These are phyloP conservation scores for Bostrychus sinensis DNA, from an alignment of 2,113 vertebrate genomes.

Conservation along the genomic window DNA sequence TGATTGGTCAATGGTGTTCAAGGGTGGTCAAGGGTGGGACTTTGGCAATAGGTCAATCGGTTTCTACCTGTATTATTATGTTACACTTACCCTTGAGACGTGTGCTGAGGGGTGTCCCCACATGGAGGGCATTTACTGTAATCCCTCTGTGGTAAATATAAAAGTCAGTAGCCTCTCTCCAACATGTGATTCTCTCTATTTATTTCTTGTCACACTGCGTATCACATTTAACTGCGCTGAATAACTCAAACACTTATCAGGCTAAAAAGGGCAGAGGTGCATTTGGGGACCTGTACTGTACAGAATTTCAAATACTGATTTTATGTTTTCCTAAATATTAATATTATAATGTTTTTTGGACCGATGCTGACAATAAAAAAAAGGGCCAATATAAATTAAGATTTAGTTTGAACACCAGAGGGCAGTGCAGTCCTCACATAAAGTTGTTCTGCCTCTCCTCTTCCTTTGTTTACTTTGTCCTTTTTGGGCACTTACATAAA, in stretches of 20 bases:
- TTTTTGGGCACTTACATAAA: too few relatives aligned
- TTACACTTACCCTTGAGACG: too few relatives aligned
- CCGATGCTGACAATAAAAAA: too few relatives aligned
- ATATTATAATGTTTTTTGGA: too few relatives aligned
- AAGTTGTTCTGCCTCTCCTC: too few relatives aligned
- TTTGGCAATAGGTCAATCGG: too few relatives aligned
- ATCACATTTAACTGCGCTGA: constrained; percentile 31
- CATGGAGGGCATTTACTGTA: background rate
- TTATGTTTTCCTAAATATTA: too few relatives aligned
- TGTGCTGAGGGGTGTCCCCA: background rate
- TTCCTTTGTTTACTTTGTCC: too few relatives aligned
- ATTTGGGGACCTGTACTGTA: background rate
- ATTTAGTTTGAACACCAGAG: constrained; percentile 51
- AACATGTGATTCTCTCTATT: constrained; percentile 56
- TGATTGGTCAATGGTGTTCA: too few relatives aligned
- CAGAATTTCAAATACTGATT: background rate
- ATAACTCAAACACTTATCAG: constrained; percentile 1
- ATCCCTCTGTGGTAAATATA: background rate
- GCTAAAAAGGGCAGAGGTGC: background rate
- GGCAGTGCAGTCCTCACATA: constrained; percentile 29
- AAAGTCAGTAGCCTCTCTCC: too few relatives aligned
- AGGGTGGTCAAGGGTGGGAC: too few relatives aligned
- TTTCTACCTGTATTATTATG: background rate
- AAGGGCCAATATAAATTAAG: background rate
- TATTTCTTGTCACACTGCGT: constrained; percentile 51